A percentile compares a stretch with the other conserved stretches of the same genome.
Evolutionary conservation across 2,888 invertebrate genomes (phyloP).

Genomic region (Agrochola lota): DNA sequence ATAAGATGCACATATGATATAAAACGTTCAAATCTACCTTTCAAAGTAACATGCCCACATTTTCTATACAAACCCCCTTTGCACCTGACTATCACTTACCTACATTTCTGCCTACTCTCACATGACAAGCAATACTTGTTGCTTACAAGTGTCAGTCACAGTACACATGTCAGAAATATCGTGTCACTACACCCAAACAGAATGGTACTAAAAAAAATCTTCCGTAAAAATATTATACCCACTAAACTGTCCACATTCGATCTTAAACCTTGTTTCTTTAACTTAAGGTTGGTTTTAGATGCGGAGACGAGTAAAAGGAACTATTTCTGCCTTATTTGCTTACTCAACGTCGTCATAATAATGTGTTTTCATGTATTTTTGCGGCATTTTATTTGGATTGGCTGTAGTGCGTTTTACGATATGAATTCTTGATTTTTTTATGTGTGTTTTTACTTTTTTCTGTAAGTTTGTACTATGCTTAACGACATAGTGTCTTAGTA

Average conservation of each 20-base stretch:
- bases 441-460: constrained; percentile 15
- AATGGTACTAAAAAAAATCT: constrained; percentile 67
- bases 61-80: constrained; percentile 9
- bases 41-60: background rate
- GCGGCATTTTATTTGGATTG: constrained; percentile 57
- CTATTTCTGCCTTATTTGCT: constrained; percentile 72
- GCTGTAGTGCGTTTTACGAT: constrained; percentile 38
- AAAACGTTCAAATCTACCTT: too few relatives aligned
- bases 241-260: constrained; percentile 18
- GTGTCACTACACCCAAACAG: constrained; percentile 61
- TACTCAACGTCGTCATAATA: constrained; percentile 72
- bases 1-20: background rate
- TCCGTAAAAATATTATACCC: constrained; percentile 65
- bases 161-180: constrained; percentile 64
- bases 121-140: constrained; percentile 64
- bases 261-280: constrained; percentile 33
- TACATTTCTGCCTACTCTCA: constrained; percentile 44
- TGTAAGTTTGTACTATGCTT: background rate
- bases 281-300: constrained; percentile 47
- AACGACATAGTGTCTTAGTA: background rate
- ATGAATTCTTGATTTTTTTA: constrained; percentile 50
- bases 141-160: constrained; percentile 68
- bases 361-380: constrained; percentile 66
- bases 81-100: constrained; percentile 51
- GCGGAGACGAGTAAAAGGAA: constrained; percentile 35